Conservation (phyloP, 1,140 invertebrate species). For the Drosophila ohnishii region DNA sequence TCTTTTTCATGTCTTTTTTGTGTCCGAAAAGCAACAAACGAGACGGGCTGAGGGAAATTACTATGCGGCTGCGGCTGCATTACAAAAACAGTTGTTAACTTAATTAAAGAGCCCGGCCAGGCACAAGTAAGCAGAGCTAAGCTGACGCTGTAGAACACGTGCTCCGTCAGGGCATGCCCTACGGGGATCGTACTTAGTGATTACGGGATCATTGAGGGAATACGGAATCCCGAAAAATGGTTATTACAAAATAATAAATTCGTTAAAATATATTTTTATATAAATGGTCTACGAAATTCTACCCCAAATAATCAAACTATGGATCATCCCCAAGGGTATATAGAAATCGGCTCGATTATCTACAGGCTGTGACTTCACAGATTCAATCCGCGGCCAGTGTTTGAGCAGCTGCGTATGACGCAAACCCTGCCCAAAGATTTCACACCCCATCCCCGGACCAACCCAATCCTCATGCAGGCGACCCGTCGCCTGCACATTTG, state of each 20-base stretch:
- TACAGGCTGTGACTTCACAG: not conserved
- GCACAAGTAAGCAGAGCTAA: slow-evolving; percentile 45
- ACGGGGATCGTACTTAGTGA: not conserved
- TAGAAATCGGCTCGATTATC: not conserved
- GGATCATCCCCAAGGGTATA: not conserved
- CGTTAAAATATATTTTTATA: not conserved
- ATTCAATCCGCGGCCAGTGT: slow-evolving; percentile 12
- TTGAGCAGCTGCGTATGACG: slow-evolving; percentile 40
- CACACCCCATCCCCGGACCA: slow-evolving; percentile 23
- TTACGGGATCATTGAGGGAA: not conserved
- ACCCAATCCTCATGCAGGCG: not conserved
- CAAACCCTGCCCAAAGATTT: slow-evolving; percentile 16
- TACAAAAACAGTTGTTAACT: slow-evolving; percentile 68
- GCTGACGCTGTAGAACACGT: slow-evolving; percentile 21
- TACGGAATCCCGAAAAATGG: too few species aligned
- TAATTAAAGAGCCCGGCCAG: slow-evolving; percentile 64
- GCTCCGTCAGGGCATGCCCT: not conserved
- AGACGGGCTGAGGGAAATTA: slow-evolving; percentile 47
- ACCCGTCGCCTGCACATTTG: slow-evolving; percentile 46
- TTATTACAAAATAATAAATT: not conserved
- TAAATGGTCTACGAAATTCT: not conserved
- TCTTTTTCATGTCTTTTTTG: slow-evolving; percentile 47
- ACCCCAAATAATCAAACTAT: not conserved
- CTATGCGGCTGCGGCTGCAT: slow-evolving; percentile 44
- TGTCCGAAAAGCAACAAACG: slow-evolving; percentile 48